phyloP scores from a whole-genome alignment of 2,113 vertebrate genomes.

The Melanerpes formicivorus region DNA sequence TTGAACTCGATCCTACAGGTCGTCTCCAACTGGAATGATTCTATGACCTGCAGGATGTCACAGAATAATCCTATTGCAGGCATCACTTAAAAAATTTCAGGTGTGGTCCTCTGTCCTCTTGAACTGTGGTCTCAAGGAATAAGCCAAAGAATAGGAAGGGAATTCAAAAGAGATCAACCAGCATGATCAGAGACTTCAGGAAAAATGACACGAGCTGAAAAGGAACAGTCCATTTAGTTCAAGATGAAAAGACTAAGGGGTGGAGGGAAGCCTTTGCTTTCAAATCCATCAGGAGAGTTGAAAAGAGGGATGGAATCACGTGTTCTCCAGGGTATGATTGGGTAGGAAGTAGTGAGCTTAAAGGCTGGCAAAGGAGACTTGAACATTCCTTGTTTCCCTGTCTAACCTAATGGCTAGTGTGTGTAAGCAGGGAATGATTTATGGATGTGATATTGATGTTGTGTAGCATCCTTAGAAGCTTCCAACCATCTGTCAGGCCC shows the following conservation, averaged over 20 bases:
- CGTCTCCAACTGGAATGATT: too few relatives aligned
- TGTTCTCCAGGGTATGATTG: background rate
- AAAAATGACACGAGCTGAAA: background rate
- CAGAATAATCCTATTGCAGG: background rate
- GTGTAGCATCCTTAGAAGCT: background rate
- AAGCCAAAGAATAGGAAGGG: background rate
- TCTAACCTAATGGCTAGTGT: background rate
- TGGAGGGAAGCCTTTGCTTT: background rate
- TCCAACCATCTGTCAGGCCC: background rate
- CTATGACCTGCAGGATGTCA: background rate
- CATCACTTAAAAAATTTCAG: background rate
- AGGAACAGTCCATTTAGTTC: background rate
- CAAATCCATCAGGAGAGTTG: background rate
- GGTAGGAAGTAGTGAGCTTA: background rate
- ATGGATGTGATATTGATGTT: background rate
- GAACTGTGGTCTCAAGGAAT: background rate
- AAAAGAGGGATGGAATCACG: background rate
- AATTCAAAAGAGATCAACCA: background rate
- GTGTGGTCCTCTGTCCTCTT: background rate
- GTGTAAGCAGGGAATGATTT: background rate
- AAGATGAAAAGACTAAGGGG: background rate
- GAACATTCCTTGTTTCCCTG: background rate
- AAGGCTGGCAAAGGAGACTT: background rate
- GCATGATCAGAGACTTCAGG: background rate
- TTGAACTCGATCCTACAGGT: too few relatives aligned